These are phyloP conservation scores for Epizoanthus scotinus DNA, from an alignment of 92 coral and sea anemone genomes.

Conservation along the genomic window DNA sequence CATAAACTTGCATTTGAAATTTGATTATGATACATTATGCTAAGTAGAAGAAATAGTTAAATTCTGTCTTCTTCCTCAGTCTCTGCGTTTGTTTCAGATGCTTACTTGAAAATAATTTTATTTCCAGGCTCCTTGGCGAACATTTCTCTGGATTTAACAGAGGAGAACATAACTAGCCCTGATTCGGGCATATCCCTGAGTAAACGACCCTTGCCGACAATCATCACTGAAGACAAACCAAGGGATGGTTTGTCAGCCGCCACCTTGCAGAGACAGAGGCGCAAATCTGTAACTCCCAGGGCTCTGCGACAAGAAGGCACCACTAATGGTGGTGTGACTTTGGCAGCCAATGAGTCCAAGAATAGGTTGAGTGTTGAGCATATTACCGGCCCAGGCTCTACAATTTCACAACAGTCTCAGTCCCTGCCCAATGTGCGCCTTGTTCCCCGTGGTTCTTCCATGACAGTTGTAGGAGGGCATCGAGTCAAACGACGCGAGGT, in stretches of 20 bases:
- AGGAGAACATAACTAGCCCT: constrained; percentile 62
- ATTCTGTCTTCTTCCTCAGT: too few relatives aligned
- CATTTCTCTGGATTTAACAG: constrained; percentile 68
- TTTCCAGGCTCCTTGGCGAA: constrained; percentile 66
- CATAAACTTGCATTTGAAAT: too few relatives aligned
- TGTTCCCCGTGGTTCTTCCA: neutral
- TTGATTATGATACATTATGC: too few relatives aligned
- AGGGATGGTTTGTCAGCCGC: constrained; percentile 13
- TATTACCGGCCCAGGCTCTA: constrained; percentile 30
- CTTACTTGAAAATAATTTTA: neutral
- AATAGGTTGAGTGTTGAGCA: constrained; percentile 17
- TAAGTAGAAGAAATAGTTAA: too few relatives aligned
- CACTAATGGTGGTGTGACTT: neutral
- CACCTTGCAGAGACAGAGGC: constrained; percentile 45
- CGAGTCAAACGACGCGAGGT: constrained; percentile 21
- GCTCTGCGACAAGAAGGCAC: constrained; percentile 21
- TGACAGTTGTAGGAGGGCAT: neutral
- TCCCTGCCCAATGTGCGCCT: constrained; percentile 4
- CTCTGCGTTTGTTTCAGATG: neutral
- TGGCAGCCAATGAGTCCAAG: neutral
- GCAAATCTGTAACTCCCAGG: constrained; percentile 41
- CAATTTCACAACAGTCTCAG: constrained; percentile 34
- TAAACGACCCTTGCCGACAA: constrained; percentile 66
- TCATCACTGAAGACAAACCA: constrained; percentile 64
- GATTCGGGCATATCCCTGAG: constrained; percentile 48